phyloP scores from a whole-genome alignment of 92 coral and sea anemone genomes.

The Phenganax marumi region DNA sequence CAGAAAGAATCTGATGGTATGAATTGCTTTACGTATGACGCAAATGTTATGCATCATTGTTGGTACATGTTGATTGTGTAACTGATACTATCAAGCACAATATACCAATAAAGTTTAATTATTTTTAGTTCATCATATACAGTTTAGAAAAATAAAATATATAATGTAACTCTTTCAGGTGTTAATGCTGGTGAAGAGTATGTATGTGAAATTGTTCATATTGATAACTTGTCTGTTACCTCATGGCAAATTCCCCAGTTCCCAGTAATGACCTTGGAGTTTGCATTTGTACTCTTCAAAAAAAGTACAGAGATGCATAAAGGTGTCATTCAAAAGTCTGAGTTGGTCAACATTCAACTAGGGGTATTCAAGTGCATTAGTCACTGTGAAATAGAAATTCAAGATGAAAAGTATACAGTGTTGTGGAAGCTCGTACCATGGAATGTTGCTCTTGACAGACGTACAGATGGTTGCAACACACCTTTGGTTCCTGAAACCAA shows the following conservation, averaged over 20 bases:
- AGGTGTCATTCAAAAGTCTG: constrained; percentile 35
- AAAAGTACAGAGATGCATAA: not conserved
- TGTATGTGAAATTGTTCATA: constrained; percentile 28
- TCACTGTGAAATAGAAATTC: constrained; percentile 43
- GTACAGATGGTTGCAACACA: not conserved
- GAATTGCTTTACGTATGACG: no score
- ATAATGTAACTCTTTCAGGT: not conserved
- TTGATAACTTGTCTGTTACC: constrained; percentile 21
- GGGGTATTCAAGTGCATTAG: constrained; percentile 34
- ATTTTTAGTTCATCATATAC: no score
- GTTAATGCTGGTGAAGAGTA: constrained; percentile 1
- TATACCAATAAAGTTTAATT: no score
- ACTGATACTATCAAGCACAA: no score
- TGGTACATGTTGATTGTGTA: no score
- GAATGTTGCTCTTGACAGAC: not conserved
- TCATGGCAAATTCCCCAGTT: constrained; percentile 37
- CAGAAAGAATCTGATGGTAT: no score
- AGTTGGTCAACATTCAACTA: not conserved
- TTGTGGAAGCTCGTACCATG: constrained; percentile 36
- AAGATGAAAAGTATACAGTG: constrained; percentile 34
- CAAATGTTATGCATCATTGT: no score
- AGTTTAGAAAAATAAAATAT: no score
- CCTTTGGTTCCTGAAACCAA: not conserved
- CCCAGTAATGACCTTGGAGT: constrained; percentile 37
- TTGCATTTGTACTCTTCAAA: constrained; percentile 20